Base-by-base conservation (phyloP, 2,797 vertebrate species). In the Sitta carolinensis region DNA sequence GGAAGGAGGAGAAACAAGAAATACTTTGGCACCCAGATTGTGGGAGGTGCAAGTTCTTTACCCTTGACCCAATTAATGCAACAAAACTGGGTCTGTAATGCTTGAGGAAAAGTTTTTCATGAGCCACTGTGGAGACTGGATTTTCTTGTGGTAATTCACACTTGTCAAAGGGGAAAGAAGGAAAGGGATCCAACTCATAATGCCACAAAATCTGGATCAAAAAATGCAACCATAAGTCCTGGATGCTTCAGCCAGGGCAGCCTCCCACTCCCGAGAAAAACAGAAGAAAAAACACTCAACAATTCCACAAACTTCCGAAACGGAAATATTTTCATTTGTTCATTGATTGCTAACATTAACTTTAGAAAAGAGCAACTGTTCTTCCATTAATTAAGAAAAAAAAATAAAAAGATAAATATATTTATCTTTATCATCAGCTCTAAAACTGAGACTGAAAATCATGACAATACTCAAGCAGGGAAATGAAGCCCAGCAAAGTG, bases 51-150 rank as follows among this genome's bases (percentile, higher is more conserved):
- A 34, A 18, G 2, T 47, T 50, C n/a, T 59, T 47, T 29, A 8
- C 11, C 16, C 9, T 54, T 22, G 1, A 12, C 38, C 19, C 13
- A 73, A 42, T 34, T 47, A 59, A 59, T 19, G 27, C 32, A 64
- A 5, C 0, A 1, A 76, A 84, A 36, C 2, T n/a, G 9, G 7
- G 18, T 59, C 9, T 11, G 8, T 34, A 36, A n/a, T 3, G 1
- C 2, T 48, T 61, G 21, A 64, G 21, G 27, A 15, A 61, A 77
- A n/a, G 30, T 8, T 91, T 80, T 38, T 36, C 12, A 55, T 26
- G 8, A 72, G 13, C 12, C 11, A 11, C 30, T 59, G 16, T 27
- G 8, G 42, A 47, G 45, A 27, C 16, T 64, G 42, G 18, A 66
- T 58, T 72, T 78, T 6, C 21, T 86, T 29, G 5, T 63, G 40